These are phyloP conservation scores for Chelonia mydas DNA, from an alignment of 2,797 vertebrate genomes.

Conservation along the genomic window DNA sequence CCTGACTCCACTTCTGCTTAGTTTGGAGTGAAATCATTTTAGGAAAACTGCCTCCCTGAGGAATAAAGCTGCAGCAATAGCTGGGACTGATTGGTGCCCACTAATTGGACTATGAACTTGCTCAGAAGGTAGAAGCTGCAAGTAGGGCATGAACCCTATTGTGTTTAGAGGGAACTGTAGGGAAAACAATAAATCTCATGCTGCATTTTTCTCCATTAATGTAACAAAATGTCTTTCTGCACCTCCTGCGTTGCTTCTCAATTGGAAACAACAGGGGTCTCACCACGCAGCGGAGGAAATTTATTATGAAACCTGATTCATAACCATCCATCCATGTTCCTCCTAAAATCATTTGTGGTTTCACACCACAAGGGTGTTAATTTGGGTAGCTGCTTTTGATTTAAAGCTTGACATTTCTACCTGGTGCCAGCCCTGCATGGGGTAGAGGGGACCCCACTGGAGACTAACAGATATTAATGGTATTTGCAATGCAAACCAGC, in stretches of 20 bases:
- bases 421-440: constrained; percentile 29
- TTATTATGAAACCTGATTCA: constrained; percentile 3
- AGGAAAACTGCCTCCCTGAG: neutral
- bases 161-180: neutral
- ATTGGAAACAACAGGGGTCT: neutral
- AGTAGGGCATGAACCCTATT: constrained; percentile 2
- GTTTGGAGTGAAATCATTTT: neutral
- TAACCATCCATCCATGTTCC: constrained; percentile 9
- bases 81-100: neutral
- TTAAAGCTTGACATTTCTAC: constrained; percentile 69
- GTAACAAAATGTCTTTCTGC: constrained; percentile 56
- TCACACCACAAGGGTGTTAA: constrained; percentile 34
- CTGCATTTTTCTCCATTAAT: neutral
- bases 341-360: constrained; percentile 56
- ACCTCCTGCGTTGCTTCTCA: constrained; percentile 10
- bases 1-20: neutral
- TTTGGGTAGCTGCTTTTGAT: constrained; percentile 64
- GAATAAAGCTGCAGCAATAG: neutral
- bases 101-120: neutral
- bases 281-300: neutral
- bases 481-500: neutral
- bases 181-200: neutral
- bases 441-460: neutral
- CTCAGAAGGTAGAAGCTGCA: neutral
- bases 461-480: neutral